Evolutionary conservation across 1,140 invertebrate species (phyloP), one percentile per base, ranked within the genome.

Genomic region (Drosophila triauraria): DNA sequence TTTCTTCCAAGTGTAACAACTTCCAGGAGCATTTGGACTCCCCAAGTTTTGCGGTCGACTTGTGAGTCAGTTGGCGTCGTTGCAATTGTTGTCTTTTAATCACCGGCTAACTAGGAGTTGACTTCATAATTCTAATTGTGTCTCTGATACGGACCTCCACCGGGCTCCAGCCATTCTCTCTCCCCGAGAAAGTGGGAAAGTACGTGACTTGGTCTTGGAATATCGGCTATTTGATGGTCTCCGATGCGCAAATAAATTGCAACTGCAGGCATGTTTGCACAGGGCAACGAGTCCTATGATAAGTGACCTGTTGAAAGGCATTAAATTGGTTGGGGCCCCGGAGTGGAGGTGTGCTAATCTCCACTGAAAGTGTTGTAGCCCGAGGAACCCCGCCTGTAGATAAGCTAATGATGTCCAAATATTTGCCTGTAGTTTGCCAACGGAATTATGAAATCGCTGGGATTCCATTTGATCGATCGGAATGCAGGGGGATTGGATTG

Each of bases 111-210:
- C 79, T 87, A 86, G 70, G 72, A 79, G 67, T 69, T 65, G 67
- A 83, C 76, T 88, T 87, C 83, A 87, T 86, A 87, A 88, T 87
- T 87, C 86, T 80, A 88, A 88, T 87, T 87, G 83, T 72, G 67
- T 59, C 67, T 65, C 68, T 71, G 67, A 80, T 84, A 63, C 67
- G 32, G 42, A n/a, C 40, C 48, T 40, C n/a, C 60, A 43, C 23
- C 44, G 4, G 30, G 1, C 30, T 35, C 4, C 13, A 35, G 17
- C 4, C 64, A 12, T 25, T 50, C 25, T 8, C 38, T 2, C 13
- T 13, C n/a, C 35, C 10, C 10, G 5, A 15, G 43, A 56, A 50
- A 46, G 15, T 27, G 43, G 17, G 56, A 23, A 40, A 32, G 47
- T 68, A 78, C 63, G 75, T 78, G 74, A 78, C 76, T 63, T 40